These are phyloP conservation scores for Therioaphis trifolii DNA, from an alignment of 2,888 invertebrate species.

Conservation along the genomic window DNA sequence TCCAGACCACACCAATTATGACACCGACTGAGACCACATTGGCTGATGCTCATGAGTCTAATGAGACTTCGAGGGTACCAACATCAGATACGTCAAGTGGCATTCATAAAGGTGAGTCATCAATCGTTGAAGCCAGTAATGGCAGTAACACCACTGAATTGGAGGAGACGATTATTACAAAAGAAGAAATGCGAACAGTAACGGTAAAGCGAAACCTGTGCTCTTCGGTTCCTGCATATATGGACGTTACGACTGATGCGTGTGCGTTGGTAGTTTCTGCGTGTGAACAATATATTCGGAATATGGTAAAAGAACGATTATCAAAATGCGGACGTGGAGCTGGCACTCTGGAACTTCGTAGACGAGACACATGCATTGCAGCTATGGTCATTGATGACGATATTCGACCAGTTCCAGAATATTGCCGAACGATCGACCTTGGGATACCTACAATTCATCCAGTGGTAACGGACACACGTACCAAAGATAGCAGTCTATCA, in stretches of 20 bases:
- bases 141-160: no score
- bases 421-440: not conserved
- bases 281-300: not conserved
- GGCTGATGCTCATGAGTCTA: not conserved
- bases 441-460: not conserved
- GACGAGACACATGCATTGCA: not conserved
- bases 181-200: not conserved
- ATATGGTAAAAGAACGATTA: not conserved
- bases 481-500: not conserved
- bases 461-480: not conserved
- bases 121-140: not conserved
- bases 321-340: conserved; percentile 7
- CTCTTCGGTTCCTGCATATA: not conserved
- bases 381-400: conserved; percentile 15
- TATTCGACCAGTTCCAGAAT: conserved; percentile 10
- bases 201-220: not conserved
- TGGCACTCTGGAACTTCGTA: not conserved
- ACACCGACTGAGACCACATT: not conserved
- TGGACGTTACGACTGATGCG: conserved; percentile 27
- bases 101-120: no score
- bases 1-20: not conserved
- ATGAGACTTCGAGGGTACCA: no score
- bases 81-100: no score
- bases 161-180: not conserved
- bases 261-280: conserved; percentile 7